These are phyloP conservation scores for Anisognathus igniventris DNA, from an alignment of 2,797 vertebrate species.

Conservation along the genomic window DNA sequence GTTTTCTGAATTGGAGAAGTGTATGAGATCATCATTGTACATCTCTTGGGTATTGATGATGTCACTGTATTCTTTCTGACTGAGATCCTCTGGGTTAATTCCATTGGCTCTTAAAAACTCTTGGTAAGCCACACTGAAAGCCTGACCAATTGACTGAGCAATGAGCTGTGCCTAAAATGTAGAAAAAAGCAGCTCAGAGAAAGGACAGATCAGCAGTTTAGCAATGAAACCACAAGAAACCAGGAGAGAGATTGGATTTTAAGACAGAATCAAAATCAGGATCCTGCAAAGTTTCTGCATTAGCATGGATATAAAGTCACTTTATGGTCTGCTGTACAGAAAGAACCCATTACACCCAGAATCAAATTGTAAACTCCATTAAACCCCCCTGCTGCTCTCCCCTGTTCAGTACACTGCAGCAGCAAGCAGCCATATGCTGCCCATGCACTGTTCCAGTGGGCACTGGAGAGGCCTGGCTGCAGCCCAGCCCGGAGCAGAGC, in stretches of 20 bases:
- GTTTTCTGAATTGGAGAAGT: slow-evolving; percentile 99
- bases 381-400: not conserved
- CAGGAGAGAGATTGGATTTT: not conserved
- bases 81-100: slow-evolving; percentile 98
- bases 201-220: not conserved
- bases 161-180: slow-evolving; percentile 91
- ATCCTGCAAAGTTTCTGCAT: not conserved
- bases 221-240: not conserved
- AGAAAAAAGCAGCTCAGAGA: not conserved
- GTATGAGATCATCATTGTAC: slow-evolving; percentile 99
- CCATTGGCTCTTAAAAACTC: slow-evolving; percentile 97
- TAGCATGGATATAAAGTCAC: not conserved
- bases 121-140: slow-evolving; percentile 98
- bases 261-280: not conserved
- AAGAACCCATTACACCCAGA: not conserved
- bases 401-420: not conserved
- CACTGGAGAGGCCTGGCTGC: not conserved
- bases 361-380: not conserved
- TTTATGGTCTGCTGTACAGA: not conserved
- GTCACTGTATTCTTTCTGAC: slow-evolving; percentile 99
- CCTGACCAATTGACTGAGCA: slow-evolving; percentile 98
- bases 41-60: slow-evolving; percentile 99
- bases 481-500: not conserved
- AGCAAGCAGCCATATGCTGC: slow-evolving; percentile 17
- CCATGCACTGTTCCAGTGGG: not conserved